A percentile compares a stretch with the other conserved stretches of the same genome.
Evolutionary conservation across 2,797 vertebrate species (phyloP).

Genomic region (Malurus leucopterus): DNA sequence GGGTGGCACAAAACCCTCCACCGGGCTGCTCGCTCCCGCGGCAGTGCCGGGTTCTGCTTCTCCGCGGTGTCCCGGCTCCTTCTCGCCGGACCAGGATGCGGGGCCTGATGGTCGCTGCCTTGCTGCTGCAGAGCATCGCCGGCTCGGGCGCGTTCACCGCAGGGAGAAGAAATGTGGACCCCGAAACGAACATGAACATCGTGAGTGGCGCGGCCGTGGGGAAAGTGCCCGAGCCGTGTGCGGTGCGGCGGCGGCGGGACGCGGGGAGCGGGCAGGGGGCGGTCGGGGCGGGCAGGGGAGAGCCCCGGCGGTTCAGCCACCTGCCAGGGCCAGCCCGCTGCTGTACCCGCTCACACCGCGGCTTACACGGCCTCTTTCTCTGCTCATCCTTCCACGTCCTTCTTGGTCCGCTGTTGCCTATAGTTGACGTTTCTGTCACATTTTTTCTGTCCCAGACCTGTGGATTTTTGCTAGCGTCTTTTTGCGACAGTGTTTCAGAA

Average conservation of each 20-base stretch:
- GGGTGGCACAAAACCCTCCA: background rate
- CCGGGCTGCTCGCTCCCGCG: accelerated
- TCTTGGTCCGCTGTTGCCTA: background rate
- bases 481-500: accelerated
- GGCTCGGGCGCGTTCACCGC: background rate
- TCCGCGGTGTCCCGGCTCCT: background rate
- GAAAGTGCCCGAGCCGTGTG: background rate
- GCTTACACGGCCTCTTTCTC: accelerated
- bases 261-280: background rate
- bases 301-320: background rate
- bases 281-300: background rate
- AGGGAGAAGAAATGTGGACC: slow-evolving; percentile 8
- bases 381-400: too few species aligned
- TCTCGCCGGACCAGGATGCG: background rate
- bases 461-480: background rate
- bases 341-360: background rate
- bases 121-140: background rate
- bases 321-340: background rate
- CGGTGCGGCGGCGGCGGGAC: background rate
- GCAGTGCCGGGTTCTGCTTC: accelerated
- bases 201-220: slow-evolving; percentile 22
- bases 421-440: accelerated
- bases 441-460: background rate
- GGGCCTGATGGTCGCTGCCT: background rate
- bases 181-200: slow-evolving; percentile 61